Base-by-base conservation (phyloP, 2,113 vertebrate species). In the Callithrix jacchus region DNA sequence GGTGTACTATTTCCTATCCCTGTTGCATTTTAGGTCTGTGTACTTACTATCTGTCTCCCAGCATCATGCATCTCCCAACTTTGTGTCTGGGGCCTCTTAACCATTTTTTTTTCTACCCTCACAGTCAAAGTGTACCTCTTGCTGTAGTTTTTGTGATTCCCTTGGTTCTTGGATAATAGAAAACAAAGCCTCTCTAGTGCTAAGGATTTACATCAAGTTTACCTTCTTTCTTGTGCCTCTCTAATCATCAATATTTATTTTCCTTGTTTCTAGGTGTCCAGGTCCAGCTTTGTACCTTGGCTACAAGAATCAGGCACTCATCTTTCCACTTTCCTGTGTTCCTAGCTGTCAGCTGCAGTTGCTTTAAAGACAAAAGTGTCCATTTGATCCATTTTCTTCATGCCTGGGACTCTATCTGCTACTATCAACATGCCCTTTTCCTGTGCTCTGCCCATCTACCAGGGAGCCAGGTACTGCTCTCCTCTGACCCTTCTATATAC, bases 321-420 rank as follows among this genome's bases (percentile, higher is more conserved):
- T 70, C 2, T 47, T 92, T 30, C n/a, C 42, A 91, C 30, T 58
- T 87, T 42, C 47, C 83, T 40, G 6, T 54, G 71, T 84, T 88
- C 40, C 56, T 91, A 49, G 30, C 35, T 66, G 12, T 68, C 70
- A 71, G 37, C 3, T 49, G 12, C 58, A 40, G 32, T 35, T 97
- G 45, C 83, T 95, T 87, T 30, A 84, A 96, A 76, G 81, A 80
- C 89, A 93, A 89, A 96, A 87, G 74, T 42, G 61, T 68, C 27
- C 74, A 86, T 66, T 37, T 95, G 91, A 87, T 61, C 16, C 58
- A 82, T 8, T 5, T 27, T 40, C 21, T 52, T 66, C 42, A 14
- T 56, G 40, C 37, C 80, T 42, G 6, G 32, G 11, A 49, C 42
- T 87, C 35, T 54, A 9, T 61, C 45, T 74, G 21, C 61, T 79